Evolutionary conservation across 1,140 invertebrate species (phyloP).

Genomic region (Caenorhabditis brenneri): DNA sequence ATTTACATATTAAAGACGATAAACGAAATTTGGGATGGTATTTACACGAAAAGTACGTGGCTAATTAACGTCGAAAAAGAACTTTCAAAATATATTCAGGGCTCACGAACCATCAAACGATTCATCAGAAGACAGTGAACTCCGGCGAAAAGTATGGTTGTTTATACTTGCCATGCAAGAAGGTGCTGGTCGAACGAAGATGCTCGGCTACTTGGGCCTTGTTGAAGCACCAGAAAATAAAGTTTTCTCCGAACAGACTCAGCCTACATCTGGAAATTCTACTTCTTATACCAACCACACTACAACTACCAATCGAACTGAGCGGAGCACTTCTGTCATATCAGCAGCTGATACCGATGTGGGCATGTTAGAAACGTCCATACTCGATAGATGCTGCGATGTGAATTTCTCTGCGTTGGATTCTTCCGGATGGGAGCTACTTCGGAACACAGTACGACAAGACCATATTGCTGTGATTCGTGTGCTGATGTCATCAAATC

Average conservation of each 20-base stretch:
- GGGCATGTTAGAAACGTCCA: not conserved
- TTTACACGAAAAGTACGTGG: not conserved
- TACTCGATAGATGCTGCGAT: not conserved
- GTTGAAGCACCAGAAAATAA: not conserved
- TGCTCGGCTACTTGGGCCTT: not conserved
- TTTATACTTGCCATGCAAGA: conserved; percentile 5
- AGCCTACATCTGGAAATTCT: not conserved
- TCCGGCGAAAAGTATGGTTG: not conserved
- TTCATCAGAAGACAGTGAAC: not conserved
- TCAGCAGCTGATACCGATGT: not conserved
- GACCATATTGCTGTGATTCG: conserved; percentile 1
- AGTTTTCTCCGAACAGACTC: not conserved
- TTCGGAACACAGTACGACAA: not conserved
- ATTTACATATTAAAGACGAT: conserved; percentile 16
- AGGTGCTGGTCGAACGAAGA: not conserved
- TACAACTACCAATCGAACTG: not conserved
- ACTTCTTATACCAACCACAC: not conserved
- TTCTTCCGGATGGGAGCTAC: not conserved
- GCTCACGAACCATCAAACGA: not conserved
- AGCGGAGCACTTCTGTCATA: not conserved
- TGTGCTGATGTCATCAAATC: not conserved
- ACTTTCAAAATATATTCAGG: not conserved
- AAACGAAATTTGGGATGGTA: conserved; percentile 23
- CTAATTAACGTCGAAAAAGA: too few relatives aligned
- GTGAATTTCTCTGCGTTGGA: not conserved